These are phyloP conservation scores for Caloenas nicobarica DNA, from an alignment of 2,113 vertebrate species.

Conservation along the genomic window DNA sequence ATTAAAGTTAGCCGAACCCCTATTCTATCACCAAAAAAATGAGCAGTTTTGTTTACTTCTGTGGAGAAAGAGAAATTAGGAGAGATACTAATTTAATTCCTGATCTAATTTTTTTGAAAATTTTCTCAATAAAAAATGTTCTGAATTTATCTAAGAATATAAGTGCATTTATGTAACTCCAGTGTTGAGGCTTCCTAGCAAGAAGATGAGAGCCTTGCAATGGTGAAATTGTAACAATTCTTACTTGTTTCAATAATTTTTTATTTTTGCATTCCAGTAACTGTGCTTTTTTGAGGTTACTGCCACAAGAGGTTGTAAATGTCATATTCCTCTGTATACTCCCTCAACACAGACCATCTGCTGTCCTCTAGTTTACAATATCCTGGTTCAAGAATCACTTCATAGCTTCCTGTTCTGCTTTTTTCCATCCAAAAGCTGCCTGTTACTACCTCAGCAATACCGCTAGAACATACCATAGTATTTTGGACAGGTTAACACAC, in stretches of 20 bases:
- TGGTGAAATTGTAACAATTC: neutral
- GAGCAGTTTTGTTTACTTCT: no score
- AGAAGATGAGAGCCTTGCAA: no score
- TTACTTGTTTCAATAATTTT: neutral
- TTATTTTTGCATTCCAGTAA: neutral
- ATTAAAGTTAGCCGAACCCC: no score
- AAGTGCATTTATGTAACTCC: no score
- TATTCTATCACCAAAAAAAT: no score
- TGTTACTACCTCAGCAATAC: neutral
- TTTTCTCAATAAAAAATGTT: no score
- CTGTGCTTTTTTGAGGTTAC: neutral
- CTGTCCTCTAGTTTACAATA: neutral
- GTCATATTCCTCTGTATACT: neutral
- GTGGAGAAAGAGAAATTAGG: no score
- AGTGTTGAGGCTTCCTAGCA: no score
- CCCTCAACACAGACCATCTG: neutral
- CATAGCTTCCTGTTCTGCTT: neutral
- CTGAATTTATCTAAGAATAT: no score
- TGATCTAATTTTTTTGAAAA: no score
- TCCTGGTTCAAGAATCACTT: no score
- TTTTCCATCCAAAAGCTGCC: neutral
- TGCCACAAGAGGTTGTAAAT: neutral
- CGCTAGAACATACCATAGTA: neutral
- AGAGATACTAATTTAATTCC: no score
- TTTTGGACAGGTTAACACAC: neutral